These are phyloP conservation scores for Perognathus longimembris DNA, from an alignment of 2,113 vertebrate species.

Conservation along the genomic window DNA sequence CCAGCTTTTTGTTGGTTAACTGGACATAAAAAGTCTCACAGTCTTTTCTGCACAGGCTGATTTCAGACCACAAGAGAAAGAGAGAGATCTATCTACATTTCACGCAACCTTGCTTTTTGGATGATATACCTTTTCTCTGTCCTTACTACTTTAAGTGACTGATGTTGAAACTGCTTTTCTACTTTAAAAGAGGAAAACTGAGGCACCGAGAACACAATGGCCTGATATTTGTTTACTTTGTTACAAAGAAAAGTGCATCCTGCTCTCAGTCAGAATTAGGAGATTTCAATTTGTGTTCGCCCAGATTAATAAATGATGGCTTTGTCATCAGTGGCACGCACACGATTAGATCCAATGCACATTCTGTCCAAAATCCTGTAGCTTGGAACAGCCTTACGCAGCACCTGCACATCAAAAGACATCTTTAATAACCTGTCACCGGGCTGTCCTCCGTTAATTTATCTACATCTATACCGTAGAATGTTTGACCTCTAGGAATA, in stretches of 20 bases:
- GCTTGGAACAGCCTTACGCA: conserved; percentile 50
- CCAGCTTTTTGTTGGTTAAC: neutral
- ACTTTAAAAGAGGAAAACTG: neutral
- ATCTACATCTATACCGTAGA: conserved; percentile 31
- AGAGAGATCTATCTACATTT: too few species aligned
- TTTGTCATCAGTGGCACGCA: neutral
- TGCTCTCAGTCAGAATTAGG: neutral
- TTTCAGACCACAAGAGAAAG: too few species aligned
- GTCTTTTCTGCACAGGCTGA: too few species aligned
- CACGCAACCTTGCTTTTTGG: neutral
- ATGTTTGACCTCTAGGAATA: neutral
- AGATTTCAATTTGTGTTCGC: neutral
- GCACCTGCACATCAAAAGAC: neutral
- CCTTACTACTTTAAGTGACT: neutral
- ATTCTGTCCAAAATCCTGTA: neutral
- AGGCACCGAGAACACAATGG: neutral
- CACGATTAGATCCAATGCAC: neutral
- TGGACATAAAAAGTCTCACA: too few species aligned
- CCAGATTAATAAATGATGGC: neutral
- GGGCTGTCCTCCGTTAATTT: conserved; percentile 13
- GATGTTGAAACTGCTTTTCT: neutral
- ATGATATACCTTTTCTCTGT: neutral
- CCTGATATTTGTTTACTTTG: neutral
- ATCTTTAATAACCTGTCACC: conserved; percentile 58
- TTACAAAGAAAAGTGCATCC: neutral